Evolutionary conservation across 2,797 vertebrate species (phyloP).

Genomic region (Oreonectes daqikongensis): DNA sequence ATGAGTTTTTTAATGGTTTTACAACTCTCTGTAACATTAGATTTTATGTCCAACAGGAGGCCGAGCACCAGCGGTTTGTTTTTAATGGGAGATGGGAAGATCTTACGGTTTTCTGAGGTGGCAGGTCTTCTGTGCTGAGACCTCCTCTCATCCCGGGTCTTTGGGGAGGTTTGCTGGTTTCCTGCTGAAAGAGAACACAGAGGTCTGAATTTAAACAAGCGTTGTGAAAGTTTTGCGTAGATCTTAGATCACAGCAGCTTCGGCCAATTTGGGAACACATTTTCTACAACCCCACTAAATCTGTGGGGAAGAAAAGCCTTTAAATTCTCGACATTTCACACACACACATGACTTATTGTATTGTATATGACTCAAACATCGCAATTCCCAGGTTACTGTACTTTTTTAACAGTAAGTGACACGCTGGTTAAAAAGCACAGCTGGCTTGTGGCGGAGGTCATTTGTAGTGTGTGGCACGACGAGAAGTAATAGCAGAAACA

Average conservation of each 20-base stretch:
- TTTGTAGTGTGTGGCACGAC: slow-evolving; percentile 38
- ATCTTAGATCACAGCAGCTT: too few species aligned
- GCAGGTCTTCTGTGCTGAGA: slow-evolving; percentile 74
- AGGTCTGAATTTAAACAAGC: too few species aligned
- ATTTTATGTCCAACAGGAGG: too few species aligned
- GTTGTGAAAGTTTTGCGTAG: too few species aligned
- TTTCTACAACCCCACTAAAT: too few species aligned
- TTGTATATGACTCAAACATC: neutral
- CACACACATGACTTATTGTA: slow-evolving; percentile 3
- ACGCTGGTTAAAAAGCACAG: neutral
- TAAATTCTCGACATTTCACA: neutral
- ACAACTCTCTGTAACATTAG: too few species aligned
- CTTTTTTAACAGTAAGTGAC: neutral
- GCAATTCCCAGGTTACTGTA: neutral
- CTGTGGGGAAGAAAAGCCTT: too few species aligned
- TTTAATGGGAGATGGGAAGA: neutral
- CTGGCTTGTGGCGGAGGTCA: neutral
- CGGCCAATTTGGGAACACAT: too few species aligned
- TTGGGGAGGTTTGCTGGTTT: slow-evolving; percentile 76
- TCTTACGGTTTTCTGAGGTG: slow-evolving; percentile 79
- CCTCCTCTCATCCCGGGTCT: neutral
- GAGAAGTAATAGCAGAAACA: slow-evolving; percentile 67
- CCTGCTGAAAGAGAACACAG: slow-evolving; percentile 74
- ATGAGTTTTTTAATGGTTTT: neutral
- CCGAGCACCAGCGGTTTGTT: too few species aligned